A percentile compares a stretch with the other conserved stretches of the same genome.
These are phyloP conservation scores for Cacatua alba DNA, from an alignment of 2,113 vertebrate species.

Conservation along the genomic window DNA sequence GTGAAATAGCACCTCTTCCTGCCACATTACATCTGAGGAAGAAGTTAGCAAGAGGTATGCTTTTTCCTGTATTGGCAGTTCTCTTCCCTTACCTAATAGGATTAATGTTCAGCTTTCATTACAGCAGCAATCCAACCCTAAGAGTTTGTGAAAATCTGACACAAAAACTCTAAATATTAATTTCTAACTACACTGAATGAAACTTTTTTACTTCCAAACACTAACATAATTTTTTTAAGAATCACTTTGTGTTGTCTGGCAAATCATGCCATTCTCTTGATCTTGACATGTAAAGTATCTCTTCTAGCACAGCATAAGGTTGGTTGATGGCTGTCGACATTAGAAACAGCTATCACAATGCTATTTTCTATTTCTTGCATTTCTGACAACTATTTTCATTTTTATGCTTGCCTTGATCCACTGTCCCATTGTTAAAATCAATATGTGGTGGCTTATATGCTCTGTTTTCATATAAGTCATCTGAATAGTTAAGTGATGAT, in stretches of 20 bases:
- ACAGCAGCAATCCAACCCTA: neutral
- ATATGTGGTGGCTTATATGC: neutral
- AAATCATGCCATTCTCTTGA: neutral
- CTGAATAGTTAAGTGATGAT: neutral
- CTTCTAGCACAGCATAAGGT: neutral
- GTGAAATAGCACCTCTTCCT: neutral
- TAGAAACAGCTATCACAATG: neutral
- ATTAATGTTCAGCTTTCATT: neutral
- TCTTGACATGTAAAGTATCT: neutral
- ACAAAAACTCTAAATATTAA: neutral
- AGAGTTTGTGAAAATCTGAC: neutral
- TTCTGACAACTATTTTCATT: slow-evolving; percentile 1
- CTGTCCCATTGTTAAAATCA: neutral
- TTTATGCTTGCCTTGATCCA: neutral
- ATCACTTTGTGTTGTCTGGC: neutral
- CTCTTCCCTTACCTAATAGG: neutral
- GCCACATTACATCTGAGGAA: neutral
- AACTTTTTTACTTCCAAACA: neutral
- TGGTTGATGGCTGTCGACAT: neutral
- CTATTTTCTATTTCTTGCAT: neutral
- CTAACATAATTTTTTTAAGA: neutral
- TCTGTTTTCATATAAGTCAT: neutral
- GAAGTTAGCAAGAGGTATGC: neutral
- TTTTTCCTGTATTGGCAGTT: neutral
- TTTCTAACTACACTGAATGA: neutral